phyloP scores from a whole-genome alignment of 2,888 invertebrate genomes.

The Nipponacmea schrenckii region DNA sequence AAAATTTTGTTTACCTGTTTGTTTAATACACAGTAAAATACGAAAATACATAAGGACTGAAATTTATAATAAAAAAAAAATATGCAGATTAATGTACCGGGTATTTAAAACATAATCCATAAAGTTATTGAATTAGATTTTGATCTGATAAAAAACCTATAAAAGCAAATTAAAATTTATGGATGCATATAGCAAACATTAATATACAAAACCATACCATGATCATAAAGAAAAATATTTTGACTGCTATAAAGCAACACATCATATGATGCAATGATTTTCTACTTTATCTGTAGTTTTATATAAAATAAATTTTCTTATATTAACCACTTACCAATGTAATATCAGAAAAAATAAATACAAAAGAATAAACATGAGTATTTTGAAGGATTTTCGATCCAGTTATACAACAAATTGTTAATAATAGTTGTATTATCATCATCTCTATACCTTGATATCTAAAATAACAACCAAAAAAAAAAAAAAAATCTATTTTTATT shows the following conservation, averaged over 20 bases:
- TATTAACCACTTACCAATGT: not conserved
- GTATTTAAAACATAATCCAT: too few relatives aligned
- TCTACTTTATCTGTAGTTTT: not conserved
- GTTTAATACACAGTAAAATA: not conserved
- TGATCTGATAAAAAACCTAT: too few relatives aligned
- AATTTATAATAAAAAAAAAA: not conserved
- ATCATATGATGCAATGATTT: not conserved
- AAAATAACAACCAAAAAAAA: not conserved
- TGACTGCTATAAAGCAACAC: too few relatives aligned
- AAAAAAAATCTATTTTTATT: too few relatives aligned
- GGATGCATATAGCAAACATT: too few relatives aligned
- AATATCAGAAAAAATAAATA: conserved; percentile 1
- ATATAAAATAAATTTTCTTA: not conserved
- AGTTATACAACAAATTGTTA: not conserved
- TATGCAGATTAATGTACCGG: too few relatives aligned
- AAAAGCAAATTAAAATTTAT: too few relatives aligned
- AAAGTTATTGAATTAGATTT: too few relatives aligned
- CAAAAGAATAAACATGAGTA: not conserved
- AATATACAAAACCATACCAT: too few relatives aligned
- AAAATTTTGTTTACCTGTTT: conserved; percentile 1
- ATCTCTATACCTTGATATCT: not conserved
- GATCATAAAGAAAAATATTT: too few relatives aligned
- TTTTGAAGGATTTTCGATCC: not conserved
- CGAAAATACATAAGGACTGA: not conserved
- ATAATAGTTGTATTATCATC: not conserved